Percentiles rank a stretch among this genome's conserved stretches.
phyloP scores from a whole-genome alignment of 2,888 invertebrate genomes.

The Disparrhopalites patrizii region DNA sequence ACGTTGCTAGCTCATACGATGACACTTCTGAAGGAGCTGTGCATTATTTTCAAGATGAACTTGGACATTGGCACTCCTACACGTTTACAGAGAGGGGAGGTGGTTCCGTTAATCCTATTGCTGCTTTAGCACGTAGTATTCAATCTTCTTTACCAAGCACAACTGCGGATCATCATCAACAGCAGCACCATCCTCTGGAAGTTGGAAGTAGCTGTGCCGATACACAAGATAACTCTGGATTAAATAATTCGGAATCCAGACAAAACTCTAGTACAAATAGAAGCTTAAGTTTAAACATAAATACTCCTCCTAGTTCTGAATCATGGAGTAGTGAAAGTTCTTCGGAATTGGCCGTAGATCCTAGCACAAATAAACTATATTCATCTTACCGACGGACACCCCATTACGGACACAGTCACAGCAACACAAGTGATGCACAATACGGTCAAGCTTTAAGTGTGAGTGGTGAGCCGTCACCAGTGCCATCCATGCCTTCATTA shows the following conservation, averaged over 20 bases:
- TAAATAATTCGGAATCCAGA: slow-evolving; percentile 29
- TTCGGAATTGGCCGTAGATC: slow-evolving; percentile 45
- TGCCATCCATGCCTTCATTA: slow-evolving; percentile 48
- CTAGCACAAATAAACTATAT: slow-evolving; percentile 45
- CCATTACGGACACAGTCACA: slow-evolving; percentile 26
- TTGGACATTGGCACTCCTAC: slow-evolving; percentile 80
- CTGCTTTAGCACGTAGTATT: slow-evolving; percentile 6
- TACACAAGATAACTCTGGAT: slow-evolving; percentile 32
- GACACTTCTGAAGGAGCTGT: slow-evolving; percentile 79
- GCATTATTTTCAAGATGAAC: slow-evolving; percentile 80
- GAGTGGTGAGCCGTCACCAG: slow-evolving; percentile 42
- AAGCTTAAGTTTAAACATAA: slow-evolving; percentile 23
- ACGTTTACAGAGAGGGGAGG: slow-evolving; percentile 60
- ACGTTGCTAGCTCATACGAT: slow-evolving; percentile 73
- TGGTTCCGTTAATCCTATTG: slow-evolving; percentile 28
- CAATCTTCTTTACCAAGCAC: not conserved
- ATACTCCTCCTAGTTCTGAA: slow-evolving; percentile 48
- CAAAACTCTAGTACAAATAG: slow-evolving; percentile 21
- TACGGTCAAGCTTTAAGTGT: slow-evolving; percentile 35
- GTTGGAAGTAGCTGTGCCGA: slow-evolving; percentile 15
- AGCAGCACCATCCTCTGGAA: not conserved
- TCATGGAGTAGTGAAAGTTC: slow-evolving; percentile 48
- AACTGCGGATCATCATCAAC: not conserved
- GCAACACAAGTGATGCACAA: too few relatives aligned
- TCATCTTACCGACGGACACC: slow-evolving; percentile 24